These are phyloP conservation scores for Cheilosia variabilis DNA, from an alignment of 2,888 invertebrate species.

Conservation along the genomic window DNA sequence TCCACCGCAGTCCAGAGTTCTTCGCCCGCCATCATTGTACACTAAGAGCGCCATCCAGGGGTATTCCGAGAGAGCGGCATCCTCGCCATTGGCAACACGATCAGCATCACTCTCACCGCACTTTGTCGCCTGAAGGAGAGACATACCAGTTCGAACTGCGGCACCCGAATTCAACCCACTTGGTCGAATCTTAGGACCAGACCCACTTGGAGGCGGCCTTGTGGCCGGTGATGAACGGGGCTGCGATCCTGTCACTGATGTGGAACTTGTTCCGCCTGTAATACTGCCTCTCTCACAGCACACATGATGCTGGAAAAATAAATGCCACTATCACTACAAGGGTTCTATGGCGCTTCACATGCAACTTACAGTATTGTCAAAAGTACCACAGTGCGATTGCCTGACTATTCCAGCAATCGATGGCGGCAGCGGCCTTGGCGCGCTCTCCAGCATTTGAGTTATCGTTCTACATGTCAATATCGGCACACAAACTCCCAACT, in stretches of 20 bases:
- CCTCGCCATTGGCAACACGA: constrained; percentile 86
- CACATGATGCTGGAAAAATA: constrained; percentile 15
- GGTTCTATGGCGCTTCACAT: background rate
- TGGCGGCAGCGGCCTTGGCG: constrained; percentile 38
- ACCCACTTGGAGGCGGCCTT: background rate
- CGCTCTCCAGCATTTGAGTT: constrained; percentile 36
- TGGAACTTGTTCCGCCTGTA: background rate
- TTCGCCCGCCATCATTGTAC: constrained; percentile 82
- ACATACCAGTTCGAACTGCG: constrained; percentile 42
- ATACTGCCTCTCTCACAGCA: constrained; percentile 54
- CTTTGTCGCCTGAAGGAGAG: constrained; percentile 39
- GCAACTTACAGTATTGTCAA: constrained; percentile 42
- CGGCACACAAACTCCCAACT: constrained; percentile 60
- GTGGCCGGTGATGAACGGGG: background rate
- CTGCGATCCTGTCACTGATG: background rate
- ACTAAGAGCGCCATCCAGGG: constrained; percentile 90
- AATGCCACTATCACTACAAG: background rate
- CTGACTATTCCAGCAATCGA: constrained; percentile 25
- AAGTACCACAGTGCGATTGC: constrained; percentile 46
- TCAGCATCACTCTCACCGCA: constrained; percentile 85
- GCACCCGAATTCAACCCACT: background rate
- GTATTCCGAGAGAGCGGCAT: constrained; percentile 86
- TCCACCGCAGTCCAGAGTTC: constrained; percentile 79
- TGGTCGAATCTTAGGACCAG: background rate
- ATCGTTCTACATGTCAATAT: constrained; percentile 48